A percentile compares a stretch with the other conserved stretches of the same genome.
phyloP scores from a whole-genome alignment of 2,113 vertebrate genomes.

The Phylloscopus trochiloides region DNA sequence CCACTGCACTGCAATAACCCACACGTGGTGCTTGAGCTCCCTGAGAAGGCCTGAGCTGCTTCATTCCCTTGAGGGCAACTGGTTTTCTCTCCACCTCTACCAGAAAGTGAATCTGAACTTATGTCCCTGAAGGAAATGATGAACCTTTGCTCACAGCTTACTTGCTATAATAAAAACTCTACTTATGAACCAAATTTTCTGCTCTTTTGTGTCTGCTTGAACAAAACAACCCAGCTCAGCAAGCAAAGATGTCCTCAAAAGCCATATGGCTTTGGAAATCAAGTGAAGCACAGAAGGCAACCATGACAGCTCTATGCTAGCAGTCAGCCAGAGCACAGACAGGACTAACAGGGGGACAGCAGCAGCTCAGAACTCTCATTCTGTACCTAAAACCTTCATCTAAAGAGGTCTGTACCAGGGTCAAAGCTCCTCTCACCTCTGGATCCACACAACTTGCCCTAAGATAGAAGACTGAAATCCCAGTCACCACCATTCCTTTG shows the following conservation, averaged over 20 bases:
- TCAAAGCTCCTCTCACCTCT: not conserved
- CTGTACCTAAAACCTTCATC: not conserved
- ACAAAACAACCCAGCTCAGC: not conserved
- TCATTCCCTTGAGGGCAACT: not conserved
- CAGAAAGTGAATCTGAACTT: not conserved
- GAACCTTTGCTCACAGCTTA: not conserved
- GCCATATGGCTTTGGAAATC: not conserved
- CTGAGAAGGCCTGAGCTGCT: not conserved
- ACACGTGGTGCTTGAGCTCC: rapidly evolving
- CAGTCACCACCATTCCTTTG: not conserved
- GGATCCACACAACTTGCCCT: not conserved
- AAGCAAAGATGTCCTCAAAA: not conserved
- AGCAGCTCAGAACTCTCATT: not conserved
- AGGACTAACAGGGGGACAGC: not conserved
- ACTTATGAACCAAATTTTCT: not conserved
- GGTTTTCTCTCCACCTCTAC: not conserved
- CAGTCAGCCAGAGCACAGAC: not conserved
- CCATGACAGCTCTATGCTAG: rapidly evolving
- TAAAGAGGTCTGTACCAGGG: not conserved
- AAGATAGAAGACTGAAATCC: not conserved
- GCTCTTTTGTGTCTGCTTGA: not conserved
- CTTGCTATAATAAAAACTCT: not conserved
- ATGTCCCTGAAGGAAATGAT: not conserved
- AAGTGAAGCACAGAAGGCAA: not conserved
- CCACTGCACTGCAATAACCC: not conserved